A percentile compares a stretch with the other conserved stretches of the same genome.
Conservation (phyloP, 1,140 invertebrate species). For the Nephila pilipes region DNA sequence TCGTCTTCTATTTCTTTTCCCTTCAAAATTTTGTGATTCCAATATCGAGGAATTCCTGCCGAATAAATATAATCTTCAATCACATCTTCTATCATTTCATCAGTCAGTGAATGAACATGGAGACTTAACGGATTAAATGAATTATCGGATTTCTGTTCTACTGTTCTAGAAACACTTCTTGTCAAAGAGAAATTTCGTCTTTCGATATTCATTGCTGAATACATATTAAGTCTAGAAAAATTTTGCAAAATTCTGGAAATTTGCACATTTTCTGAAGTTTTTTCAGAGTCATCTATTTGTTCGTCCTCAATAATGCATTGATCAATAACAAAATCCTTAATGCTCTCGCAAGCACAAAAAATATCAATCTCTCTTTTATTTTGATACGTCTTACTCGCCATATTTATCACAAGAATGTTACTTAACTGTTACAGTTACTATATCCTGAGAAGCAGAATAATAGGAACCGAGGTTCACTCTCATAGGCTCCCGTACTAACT, state of each 20-base stretch:
- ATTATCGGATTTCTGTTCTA: background rate
- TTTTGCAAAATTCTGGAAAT: background rate
- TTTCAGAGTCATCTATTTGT: background rate
- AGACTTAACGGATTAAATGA: background rate
- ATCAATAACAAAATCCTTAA: background rate
- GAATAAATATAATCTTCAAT: background rate
- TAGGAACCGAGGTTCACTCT: too few relatives aligned
- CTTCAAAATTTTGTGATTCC: background rate
- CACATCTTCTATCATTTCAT: slow-evolving; percentile 9
- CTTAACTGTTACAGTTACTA: background rate
- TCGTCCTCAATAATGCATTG: background rate
- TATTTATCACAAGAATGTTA: background rate
- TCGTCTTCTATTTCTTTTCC: background rate
- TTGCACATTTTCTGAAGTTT: background rate
- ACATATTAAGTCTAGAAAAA: background rate
- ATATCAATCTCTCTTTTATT: background rate
- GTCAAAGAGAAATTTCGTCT: background rate
- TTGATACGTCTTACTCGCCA: background rate
- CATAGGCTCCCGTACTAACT: too few relatives aligned
- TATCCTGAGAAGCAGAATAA: too few relatives aligned
- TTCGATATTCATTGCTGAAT: background rate
- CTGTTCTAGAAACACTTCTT: background rate
- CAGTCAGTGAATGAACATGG: background rate
- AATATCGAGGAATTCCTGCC: background rate
- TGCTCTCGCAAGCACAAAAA: background rate